These are phyloP conservation scores for Nasua narica DNA, from an alignment of 2,797 vertebrate genomes.

Conservation along the genomic window DNA sequence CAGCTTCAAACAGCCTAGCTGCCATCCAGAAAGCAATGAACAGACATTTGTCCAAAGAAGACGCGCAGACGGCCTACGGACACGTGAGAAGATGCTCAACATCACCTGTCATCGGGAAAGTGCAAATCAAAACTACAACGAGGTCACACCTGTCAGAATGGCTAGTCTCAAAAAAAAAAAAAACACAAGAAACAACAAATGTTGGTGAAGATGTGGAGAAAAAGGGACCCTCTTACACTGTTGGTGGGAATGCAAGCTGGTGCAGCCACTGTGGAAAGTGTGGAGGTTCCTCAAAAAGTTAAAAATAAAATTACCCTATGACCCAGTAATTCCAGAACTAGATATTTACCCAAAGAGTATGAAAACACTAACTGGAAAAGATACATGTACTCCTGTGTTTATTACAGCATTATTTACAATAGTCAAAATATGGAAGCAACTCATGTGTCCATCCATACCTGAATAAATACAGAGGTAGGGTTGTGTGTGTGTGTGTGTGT, in stretches of 20 bases:
- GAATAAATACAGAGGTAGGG: background rate
- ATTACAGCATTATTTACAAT: background rate
- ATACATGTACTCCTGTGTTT: background rate
- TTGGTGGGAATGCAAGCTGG: background rate
- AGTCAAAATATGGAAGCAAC: background rate
- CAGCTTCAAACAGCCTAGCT: background rate
- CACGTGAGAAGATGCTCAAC: background rate
- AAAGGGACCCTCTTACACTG: background rate
- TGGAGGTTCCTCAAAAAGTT: background rate
- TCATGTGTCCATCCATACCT: background rate
- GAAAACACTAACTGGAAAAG: background rate
- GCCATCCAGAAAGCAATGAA: background rate
- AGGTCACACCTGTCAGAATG: background rate
- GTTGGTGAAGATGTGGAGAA: background rate
- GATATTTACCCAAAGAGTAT: background rate
- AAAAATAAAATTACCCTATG: background rate
- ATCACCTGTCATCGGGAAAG: background rate
- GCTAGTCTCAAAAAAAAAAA: background rate
- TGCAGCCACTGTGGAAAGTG: background rate
- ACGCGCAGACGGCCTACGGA: too few relatives aligned
- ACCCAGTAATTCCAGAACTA: background rate
- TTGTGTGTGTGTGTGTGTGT: too few relatives aligned
- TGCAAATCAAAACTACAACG: background rate
- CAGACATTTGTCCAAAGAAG: background rate
- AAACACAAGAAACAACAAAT: background rate